Base-by-base conservation (phyloP, 2,888 invertebrate species). In the Polia nebulosa region DNA sequence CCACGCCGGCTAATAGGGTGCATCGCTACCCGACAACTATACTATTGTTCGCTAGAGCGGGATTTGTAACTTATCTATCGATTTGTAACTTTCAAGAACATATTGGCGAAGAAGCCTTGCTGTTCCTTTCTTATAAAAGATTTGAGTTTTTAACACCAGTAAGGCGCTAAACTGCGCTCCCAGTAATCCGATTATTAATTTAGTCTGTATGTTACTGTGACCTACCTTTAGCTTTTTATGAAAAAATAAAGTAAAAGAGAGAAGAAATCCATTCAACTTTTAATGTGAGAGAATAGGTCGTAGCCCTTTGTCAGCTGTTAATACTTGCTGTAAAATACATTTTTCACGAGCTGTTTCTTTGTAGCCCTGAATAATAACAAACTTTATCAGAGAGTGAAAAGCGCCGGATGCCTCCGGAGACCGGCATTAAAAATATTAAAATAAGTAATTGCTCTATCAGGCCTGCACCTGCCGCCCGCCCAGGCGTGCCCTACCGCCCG, bases 371-470 rank as follows among this genome's bases (percentile, higher is more conserved):
- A 88, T 88, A 87, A 90, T 89, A 87, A 88, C 79, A 85, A 84
- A 85, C 87, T 88, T 88, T 87, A 86, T 89, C 85, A 87, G 85
- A 84, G 85, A 87, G 85, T 85, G 88, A 89, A 89, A 89, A 86
- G 85, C 84, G 85, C 82, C 81, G 84, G 85, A 78, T 85, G 85
- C 83, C 85, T 84, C 82, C 79, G 82, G 87, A 87, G 90, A 88
- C 86, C 78, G 88, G 90, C 88, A 92, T 93, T 93, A 92, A 93
- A 93, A 92, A 93, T 93, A 92, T 93, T 92, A 93, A 92, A 93
- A 92, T 93, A 93, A 92, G 93, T 94, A 92, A 95, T 94, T 93
- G 92, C 90, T 91, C 89, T 90, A 94, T 94, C 91, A 91, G 87
- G 87, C 82, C 85, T 88, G 90, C 94, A 94, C 94, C 94, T 95